Base-by-base conservation (phyloP, 1,140 invertebrate genomes). In the Alviniconcha marisindica region DNA sequence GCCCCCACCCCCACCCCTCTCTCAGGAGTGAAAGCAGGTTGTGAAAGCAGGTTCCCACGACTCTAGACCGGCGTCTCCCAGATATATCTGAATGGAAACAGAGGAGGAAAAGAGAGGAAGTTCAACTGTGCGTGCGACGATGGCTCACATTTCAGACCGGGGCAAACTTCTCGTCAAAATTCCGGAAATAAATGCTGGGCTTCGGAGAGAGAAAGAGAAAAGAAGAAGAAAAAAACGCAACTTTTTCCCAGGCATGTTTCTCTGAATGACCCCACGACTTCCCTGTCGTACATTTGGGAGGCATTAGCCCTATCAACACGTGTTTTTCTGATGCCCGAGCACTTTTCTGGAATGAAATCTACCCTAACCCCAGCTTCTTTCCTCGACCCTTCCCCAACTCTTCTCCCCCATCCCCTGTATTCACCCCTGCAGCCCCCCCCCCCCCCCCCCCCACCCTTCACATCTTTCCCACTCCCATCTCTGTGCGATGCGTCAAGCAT, bases 321-420 rank as follows among this genome's bases (percentile, higher is more conserved):
- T 48, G 44, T 48, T 48, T 48, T 48, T 48, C 44, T 5, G 44
- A 48, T 48, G 44, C 44, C 18, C 44, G 44, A 48, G 18, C 44
- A 48, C 44, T 48, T 48, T 18, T 48, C 44, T 48, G 5, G 44
- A 5, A 18, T 48, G 44, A 48, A 48, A 48, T 48, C 44, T 48
- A 48, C 24, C 63, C 63, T n/a, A n/a, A n/a, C n/a, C 63, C 24
- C 63, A 28, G 5, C 24, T 69, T 36, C 63, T 5, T 69, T 18
- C 44, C 5, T 48, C 10, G 12, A 31, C 7, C 76, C 76, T 2
- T 24, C 54, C 42, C 48, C 54, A 18, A 12, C 18, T 2, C 76
- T 54, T 2, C 48, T n/a, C 76, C 44, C 54, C 44, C 76, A 44
- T 77, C 31, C 15, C 71, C 71, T 33, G n/a, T 24, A 54, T 77